Conservation (phyloP, 2,113 vertebrate species). For the Tapirus terrestris region DNA sequence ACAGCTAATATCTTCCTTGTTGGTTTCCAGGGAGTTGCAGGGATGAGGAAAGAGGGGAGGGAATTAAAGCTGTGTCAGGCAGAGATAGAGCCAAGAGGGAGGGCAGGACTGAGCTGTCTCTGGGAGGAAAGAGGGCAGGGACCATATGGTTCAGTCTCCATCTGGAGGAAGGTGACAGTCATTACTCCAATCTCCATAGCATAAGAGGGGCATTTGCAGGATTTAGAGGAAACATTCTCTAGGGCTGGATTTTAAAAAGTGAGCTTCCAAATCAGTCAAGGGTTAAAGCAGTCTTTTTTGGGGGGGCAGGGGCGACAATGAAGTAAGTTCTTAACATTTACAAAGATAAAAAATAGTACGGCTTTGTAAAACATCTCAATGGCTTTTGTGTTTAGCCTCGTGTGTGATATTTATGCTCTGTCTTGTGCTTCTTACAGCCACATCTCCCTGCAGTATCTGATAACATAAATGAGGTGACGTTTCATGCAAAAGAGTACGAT, state of each 20-base stretch:
- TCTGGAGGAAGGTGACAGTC: background rate
- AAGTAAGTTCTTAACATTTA: background rate
- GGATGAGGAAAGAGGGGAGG: background rate
- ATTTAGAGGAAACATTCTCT: background rate
- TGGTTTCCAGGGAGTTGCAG: background rate
- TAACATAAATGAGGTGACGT: constrained; percentile 92
- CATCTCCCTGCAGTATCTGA: constrained; percentile 93
- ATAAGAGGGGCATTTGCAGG: background rate
- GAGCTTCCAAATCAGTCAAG: background rate
- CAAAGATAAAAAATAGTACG: background rate
- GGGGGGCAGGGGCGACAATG: background rate
- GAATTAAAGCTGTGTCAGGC: background rate
- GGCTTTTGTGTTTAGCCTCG: background rate
- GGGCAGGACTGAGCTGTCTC: background rate
- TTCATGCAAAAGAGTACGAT: constrained; percentile 92
- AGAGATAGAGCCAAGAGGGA: background rate
- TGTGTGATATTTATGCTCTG: background rate
- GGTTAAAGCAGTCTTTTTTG: background rate
- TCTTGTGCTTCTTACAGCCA: constrained; percentile 83
- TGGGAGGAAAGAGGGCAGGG: background rate
- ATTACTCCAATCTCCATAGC: background rate
- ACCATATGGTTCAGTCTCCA: background rate
- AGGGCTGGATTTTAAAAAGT: background rate
- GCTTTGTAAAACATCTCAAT: background rate
- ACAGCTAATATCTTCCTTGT: background rate